Conservation (phyloP, 53 echinoderm and acorn worm species). For the Echinarachnius parma region DNA sequence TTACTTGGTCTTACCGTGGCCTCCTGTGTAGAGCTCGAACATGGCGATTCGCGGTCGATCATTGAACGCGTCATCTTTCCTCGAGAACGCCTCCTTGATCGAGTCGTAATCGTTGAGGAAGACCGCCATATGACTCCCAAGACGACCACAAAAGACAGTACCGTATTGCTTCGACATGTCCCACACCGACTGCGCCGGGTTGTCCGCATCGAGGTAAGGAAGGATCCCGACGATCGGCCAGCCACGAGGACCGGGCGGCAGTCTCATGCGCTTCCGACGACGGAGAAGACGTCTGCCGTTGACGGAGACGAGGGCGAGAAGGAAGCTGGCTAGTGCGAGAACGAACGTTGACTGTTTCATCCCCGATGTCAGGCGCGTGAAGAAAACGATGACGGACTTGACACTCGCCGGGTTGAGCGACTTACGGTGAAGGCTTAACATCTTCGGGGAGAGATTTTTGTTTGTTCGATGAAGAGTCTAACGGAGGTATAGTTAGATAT, state of each 20-base stretch:
- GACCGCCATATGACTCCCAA: slow-evolving; percentile 54
- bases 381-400: slow-evolving; percentile 7
- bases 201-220: slow-evolving; percentile 48
- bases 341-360: slow-evolving; percentile 3
- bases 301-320: slow-evolving; percentile 10
- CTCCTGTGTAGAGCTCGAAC: slow-evolving; percentile 43
- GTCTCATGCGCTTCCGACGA: slow-evolving; percentile 7
- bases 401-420: neutral
- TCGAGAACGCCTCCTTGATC: slow-evolving; percentile 58
- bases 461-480: too few species aligned
- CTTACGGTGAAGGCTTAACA: too few species aligned
- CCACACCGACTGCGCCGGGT: slow-evolving; percentile 41
- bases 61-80: slow-evolving; percentile 55
- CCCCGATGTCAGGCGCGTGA: slow-evolving; percentile 4
- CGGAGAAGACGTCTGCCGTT: neutral
- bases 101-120: slow-evolving; percentile 61
- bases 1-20: slow-evolving; percentile 40
- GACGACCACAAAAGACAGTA: slow-evolving; percentile 36
- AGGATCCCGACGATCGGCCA: slow-evolving; percentile 64
- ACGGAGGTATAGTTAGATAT: too few species aligned
- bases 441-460: too few species aligned
- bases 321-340: slow-evolving; percentile 10
- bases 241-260: slow-evolving; percentile 69
- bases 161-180: slow-evolving; percentile 53
- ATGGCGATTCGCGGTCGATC: slow-evolving; percentile 57